phyloP scores from a whole-genome alignment of 92 coral and sea anemone genomes.

The Palythoa grandis region DNA sequence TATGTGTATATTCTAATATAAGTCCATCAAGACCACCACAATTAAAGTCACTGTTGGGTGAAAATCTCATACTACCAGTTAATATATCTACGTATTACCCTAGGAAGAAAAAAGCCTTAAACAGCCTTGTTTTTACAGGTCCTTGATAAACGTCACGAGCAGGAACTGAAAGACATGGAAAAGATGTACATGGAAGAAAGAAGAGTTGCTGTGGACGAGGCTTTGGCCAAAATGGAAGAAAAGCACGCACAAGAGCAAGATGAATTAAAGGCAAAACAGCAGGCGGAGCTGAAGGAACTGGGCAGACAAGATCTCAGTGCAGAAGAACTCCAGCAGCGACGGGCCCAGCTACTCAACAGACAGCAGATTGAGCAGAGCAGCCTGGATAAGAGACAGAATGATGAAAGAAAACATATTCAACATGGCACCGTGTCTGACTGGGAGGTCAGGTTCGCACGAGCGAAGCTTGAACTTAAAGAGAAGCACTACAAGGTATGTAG shows the following conservation, averaged over 20 bases:
- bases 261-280: conserved; percentile 75
- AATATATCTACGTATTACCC: too few species aligned
- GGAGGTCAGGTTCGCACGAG: conserved; percentile 98
- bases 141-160: conserved; percentile 89
- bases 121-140: conserved; percentile 58
- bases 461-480: conserved; percentile 94
- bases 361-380: conserved; percentile 94
- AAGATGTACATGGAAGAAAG: conserved; percentile 93
- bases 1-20: too few species aligned
- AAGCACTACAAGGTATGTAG: conserved; percentile 93
- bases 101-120: background rate
- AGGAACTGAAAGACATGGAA: conserved; percentile 90
- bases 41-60: too few species aligned
- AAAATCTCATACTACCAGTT: too few species aligned
- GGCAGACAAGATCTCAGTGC: conserved; percentile 75
- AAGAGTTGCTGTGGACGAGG: conserved; percentile 94
- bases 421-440: conserved; percentile 92
- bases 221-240: conserved; percentile 94
- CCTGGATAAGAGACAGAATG: conserved; percentile 87
- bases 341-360: conserved; percentile 89
- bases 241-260: conserved; percentile 87
- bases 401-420: conserved; percentile 84
- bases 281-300: conserved; percentile 76
- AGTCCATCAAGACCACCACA: too few species aligned
- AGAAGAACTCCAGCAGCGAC: conserved; percentile 85